A percentile compares a stretch with the other conserved stretches of the same genome.
Evolutionary conservation across 2,113 vertebrate genomes (phyloP).

Genomic region (Sminthopsis crassicaudata): DNA sequence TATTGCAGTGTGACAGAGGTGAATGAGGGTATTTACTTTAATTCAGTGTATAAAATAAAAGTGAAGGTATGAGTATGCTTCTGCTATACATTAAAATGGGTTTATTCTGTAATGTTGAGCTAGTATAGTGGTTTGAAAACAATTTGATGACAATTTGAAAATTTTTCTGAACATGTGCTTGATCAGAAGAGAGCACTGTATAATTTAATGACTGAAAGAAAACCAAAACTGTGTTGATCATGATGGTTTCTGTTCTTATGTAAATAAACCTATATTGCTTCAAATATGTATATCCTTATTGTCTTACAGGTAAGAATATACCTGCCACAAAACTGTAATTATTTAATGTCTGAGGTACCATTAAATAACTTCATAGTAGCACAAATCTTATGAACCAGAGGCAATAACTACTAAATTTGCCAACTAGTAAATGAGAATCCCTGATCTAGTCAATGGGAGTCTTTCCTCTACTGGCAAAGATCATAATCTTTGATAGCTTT

Average conservation of each 20-base stretch:
- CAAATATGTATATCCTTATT: neutral
- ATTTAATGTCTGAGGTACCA: neutral
- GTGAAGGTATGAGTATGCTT: neutral
- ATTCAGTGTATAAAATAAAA: neutral
- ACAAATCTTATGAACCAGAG: neutral
- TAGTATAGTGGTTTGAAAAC: neutral
- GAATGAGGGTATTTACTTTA: neutral
- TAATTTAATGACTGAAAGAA: neutral
- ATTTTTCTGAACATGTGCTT: neutral
- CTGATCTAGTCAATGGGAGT: neutral
- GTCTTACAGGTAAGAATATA: neutral
- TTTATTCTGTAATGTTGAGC: neutral
- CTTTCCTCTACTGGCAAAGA: neutral
- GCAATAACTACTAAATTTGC: neutral
- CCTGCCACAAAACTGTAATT: neutral
- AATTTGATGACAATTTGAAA: neutral
- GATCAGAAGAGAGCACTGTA: neutral
- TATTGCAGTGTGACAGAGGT: neutral
- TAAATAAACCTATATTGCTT: neutral
- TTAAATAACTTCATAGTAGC: neutral
- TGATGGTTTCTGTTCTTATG: neutral
- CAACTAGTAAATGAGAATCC: neutral
- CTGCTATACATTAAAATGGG: neutral
- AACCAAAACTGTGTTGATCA: neutral
- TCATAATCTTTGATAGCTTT: neutral